These are phyloP conservation scores for Charaxes varanes DNA, from an alignment of 1,140 invertebrate genomes.

Conservation along the genomic window DNA sequence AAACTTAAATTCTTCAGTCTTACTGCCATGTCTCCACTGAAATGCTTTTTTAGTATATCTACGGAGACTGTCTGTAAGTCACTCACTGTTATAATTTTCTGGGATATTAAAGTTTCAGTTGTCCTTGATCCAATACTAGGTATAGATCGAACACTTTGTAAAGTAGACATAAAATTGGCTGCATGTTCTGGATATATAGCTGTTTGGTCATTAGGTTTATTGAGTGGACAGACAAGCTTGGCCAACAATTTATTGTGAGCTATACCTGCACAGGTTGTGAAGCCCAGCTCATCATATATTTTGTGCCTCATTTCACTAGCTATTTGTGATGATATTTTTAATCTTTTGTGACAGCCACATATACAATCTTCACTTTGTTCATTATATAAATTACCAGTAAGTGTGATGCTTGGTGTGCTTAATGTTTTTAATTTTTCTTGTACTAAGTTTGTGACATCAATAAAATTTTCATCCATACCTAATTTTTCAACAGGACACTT, in stretches of 20 bases:
- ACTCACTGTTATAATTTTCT: conserved; percentile 78
- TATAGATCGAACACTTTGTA: conserved; percentile 77
- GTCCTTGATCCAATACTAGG: conserved; percentile 84
- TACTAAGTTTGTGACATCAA: conserved; percentile 83
- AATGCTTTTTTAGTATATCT: conserved; percentile 75
- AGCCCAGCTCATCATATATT: conserved; percentile 78
- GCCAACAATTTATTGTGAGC: conserved; percentile 89
- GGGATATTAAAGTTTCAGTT: conserved; percentile 75
- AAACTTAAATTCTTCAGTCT: conserved; percentile 80
- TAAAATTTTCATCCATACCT: conserved; percentile 87
- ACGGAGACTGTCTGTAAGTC: conserved; percentile 79
- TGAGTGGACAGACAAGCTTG: conserved; percentile 81
- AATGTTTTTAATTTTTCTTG: conserved; percentile 66
- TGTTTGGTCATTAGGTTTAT: conserved; percentile 90
- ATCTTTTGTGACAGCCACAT: conserved; percentile 81
- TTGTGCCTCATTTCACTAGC: conserved; percentile 81
- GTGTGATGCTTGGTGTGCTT: conserved; percentile 37
- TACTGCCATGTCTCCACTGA: conserved; percentile 80
- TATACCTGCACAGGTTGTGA: conserved; percentile 88
- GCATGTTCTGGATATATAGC: conserved; percentile 81
- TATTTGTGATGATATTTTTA: conserved; percentile 80
- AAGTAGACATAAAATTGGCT: conserved; percentile 76
- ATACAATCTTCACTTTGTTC: conserved; percentile 75
- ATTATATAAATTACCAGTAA: conserved; percentile 75
- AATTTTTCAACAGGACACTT: conserved; percentile 83